phyloP scores from a whole-genome alignment of 53 echinoderm and acorn worm species.

The Astropecten irregularis region DNA sequence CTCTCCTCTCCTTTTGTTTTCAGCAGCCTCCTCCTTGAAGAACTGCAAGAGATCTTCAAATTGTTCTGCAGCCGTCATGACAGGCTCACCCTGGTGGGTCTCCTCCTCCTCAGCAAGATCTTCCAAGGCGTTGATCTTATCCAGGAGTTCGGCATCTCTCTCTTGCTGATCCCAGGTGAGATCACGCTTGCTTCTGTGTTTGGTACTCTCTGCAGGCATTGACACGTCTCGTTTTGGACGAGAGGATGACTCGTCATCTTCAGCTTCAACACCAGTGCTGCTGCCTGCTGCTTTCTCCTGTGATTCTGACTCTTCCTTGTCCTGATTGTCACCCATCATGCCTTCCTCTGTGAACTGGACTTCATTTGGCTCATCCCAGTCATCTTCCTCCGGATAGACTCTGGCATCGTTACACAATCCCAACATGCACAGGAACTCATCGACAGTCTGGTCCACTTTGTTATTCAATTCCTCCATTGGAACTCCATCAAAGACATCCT shows the following conservation, averaged over 20 bases:
- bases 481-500: slow-evolving; percentile 1
- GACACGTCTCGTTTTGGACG: neutral
- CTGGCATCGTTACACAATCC: slow-evolving; percentile 16
- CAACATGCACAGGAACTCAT: slow-evolving; percentile 41
- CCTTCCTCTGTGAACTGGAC: slow-evolving; percentile 48
- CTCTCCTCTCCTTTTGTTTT: neutral
- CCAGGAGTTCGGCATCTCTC: neutral
- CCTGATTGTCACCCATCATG: slow-evolving; percentile 24
- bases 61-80: slow-evolving; percentile 15
- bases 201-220: neutral
- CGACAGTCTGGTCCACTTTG: slow-evolving; percentile 36
- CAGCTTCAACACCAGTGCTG: neutral
- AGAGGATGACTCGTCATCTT: neutral
- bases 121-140: slow-evolving; percentile 29
- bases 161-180: slow-evolving; percentile 40
- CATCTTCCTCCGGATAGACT: slow-evolving; percentile 5
- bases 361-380: slow-evolving; percentile 21
- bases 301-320: slow-evolving; percentile 6
- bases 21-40: slow-evolving; percentile 33
- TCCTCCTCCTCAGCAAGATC: neutral
- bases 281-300: neutral
- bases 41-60: slow-evolving; percentile 46
- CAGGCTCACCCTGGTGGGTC: neutral
- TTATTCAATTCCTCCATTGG: slow-evolving; percentile 40
- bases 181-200: slow-evolving; percentile 41